phyloP scores from a whole-genome alignment of 2,797 vertebrate genomes.

The Malurus splendens region DNA sequence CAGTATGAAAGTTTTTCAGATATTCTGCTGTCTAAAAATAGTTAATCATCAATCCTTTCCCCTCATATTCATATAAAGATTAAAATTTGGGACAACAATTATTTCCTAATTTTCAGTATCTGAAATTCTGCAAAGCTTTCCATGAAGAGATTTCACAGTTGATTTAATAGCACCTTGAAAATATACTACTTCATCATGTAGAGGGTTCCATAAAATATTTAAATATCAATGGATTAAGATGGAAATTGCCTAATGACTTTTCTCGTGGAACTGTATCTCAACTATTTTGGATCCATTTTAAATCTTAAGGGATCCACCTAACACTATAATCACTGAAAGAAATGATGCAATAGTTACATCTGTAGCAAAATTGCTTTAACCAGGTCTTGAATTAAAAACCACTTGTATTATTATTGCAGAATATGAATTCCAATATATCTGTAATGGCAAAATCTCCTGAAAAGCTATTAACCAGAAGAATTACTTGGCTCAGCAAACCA shows the following conservation, averaged over 20 bases:
- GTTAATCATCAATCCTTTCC: background rate
- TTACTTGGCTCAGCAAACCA: background rate
- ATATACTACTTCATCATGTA: background rate
- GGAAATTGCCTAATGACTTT: background rate
- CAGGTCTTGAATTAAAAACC: background rate
- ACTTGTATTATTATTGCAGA: background rate
- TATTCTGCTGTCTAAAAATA: background rate
- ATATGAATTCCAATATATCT: background rate
- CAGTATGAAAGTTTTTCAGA: background rate
- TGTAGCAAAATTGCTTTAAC: slow-evolving; percentile 11
- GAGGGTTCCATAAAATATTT: slow-evolving; percentile 6
- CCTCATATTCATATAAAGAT: background rate
- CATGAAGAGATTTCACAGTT: background rate
- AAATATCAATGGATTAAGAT: background rate
- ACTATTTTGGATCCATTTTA: background rate
- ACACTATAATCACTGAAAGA: background rate
- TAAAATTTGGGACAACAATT: background rate
- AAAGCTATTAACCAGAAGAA: slow-evolving; percentile 31
- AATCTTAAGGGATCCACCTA: background rate
- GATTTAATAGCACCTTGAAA: slow-evolving; percentile 5
- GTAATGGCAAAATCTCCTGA: background rate
- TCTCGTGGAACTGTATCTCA: background rate
- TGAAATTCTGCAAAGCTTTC: background rate
- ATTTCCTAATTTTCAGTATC: background rate
- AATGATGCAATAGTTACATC: background rate